Conservation (phyloP, 2,113 vertebrate species). For the Calypte anna region DNA sequence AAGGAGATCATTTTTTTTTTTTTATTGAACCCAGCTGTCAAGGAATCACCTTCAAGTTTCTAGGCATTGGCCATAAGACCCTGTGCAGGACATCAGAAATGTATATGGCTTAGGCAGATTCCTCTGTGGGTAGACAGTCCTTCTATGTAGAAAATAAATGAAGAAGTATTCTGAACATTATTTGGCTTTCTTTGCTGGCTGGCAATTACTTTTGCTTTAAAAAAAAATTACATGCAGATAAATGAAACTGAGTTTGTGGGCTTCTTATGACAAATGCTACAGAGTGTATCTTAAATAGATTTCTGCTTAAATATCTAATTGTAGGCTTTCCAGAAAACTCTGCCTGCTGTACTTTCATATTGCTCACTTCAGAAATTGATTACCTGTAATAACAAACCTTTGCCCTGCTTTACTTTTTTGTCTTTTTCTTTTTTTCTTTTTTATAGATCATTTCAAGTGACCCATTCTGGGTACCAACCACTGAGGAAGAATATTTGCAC, state of each 20-base stretch:
- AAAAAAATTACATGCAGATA: background rate
- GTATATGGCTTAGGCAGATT: background rate
- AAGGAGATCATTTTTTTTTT: background rate
- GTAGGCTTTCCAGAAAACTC: background rate
- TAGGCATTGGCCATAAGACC: background rate
- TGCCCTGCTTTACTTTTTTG: fast-evolving
- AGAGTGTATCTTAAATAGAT: background rate
- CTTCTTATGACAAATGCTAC: background rate
- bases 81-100: background rate
- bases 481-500: constrained; percentile 96
- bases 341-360: background rate
- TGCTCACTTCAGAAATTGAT: background rate
- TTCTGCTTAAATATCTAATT: background rate
- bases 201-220: background rate
- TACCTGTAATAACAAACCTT: background rate
- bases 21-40: background rate
- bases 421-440: background rate
- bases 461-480: constrained; percentile 97
- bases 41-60: background rate
- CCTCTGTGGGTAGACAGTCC: background rate
- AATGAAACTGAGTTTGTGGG: background rate
- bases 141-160: constrained; percentile 17
- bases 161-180: background rate
- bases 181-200: background rate
- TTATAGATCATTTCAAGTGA: constrained; percentile 89